phyloP scores from a whole-genome alignment of 1,140 invertebrate species.

The Octopus sinensis region DNA sequence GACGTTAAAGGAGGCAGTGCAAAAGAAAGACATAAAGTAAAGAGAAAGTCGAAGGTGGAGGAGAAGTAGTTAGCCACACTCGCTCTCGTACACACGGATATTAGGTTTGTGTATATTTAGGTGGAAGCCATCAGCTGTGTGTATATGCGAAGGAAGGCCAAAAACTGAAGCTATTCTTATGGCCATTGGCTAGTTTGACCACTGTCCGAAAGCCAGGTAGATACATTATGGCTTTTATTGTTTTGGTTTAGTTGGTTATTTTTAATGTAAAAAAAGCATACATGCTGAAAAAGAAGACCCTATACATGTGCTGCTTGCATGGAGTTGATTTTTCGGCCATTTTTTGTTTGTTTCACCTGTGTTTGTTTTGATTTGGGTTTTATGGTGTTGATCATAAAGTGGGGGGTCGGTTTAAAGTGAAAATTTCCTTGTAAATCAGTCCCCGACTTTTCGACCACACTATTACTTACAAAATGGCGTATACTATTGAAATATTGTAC shows the following conservation, averaged over 20 bases:
- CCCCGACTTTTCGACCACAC: not conserved
- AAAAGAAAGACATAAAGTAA: no score
- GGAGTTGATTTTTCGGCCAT: not conserved
- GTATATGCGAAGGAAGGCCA: not conserved
- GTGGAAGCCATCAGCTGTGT: conserved; percentile 1
- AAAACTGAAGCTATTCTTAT: not conserved
- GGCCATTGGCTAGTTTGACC: not conserved
- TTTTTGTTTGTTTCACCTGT: not conserved
- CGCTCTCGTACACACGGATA: no score
- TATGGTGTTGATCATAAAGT: not conserved
- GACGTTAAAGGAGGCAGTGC: no score
- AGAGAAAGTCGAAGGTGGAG: no score
- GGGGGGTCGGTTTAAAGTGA: not conserved
- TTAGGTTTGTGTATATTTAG: not conserved
- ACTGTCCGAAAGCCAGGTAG: not conserved
- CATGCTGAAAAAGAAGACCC: no score
- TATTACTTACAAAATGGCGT: conserved; percentile 6
- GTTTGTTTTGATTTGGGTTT: conserved; percentile 3
- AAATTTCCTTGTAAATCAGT: not conserved
- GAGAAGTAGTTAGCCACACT: no score
- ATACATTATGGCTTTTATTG: not conserved
- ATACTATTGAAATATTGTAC: not conserved
- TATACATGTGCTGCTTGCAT: no score
- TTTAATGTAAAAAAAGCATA: not conserved
- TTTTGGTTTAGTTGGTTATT: not conserved